phyloP scores from a whole-genome alignment of 2,888 invertebrate species.

The Drosophila ezoana region DNA sequence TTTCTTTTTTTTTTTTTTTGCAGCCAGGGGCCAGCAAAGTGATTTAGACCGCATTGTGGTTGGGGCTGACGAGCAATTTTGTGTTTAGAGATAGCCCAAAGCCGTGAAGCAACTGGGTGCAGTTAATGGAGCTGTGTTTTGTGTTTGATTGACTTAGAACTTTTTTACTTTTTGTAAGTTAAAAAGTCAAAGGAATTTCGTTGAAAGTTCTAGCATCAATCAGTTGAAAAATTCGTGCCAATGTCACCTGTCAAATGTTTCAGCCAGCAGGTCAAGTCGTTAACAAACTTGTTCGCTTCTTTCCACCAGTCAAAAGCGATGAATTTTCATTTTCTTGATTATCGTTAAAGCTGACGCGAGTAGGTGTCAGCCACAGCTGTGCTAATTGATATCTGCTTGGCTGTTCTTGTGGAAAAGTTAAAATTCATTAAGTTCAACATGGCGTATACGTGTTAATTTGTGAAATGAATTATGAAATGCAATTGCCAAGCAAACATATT shows the following conservation, averaged over 20 bases:
- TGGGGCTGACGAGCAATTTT: slow-evolving; percentile 4
- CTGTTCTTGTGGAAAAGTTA: slow-evolving; percentile 14
- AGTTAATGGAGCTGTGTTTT: slow-evolving; percentile 1
- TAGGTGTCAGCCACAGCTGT: slow-evolving; percentile 46
- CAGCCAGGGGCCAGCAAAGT: slow-evolving; percentile 9
- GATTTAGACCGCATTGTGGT: slow-evolving; percentile 47
- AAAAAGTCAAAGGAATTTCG: not conserved
- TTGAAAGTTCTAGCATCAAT: slow-evolving; percentile 15
- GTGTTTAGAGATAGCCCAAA: not conserved
- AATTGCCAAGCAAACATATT: slow-evolving; percentile 14
- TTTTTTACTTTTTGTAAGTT: slow-evolving; percentile 1
- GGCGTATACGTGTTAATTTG: slow-evolving; percentile 50
- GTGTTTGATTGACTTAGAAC: slow-evolving; percentile 2
- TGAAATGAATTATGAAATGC: slow-evolving; percentile 56
- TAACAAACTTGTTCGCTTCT: slow-evolving; percentile 9
- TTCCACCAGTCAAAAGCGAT: slow-evolving; percentile 18
- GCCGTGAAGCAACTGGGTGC: not conserved
- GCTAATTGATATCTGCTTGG: slow-evolving; percentile 61
- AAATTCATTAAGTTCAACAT: slow-evolving; percentile 38
- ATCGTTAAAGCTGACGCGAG: not conserved
- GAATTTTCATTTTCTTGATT: slow-evolving; percentile 20
- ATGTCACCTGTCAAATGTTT: slow-evolving; percentile 40
- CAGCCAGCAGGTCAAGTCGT: slow-evolving; percentile 10
- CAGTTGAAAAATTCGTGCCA: slow-evolving; percentile 8
- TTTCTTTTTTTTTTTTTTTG: slow-evolving; percentile 5